These are phyloP conservation scores for Isurus oxyrinchus DNA, from an alignment of 2,113 vertebrate genomes.

Conservation along the genomic window DNA sequence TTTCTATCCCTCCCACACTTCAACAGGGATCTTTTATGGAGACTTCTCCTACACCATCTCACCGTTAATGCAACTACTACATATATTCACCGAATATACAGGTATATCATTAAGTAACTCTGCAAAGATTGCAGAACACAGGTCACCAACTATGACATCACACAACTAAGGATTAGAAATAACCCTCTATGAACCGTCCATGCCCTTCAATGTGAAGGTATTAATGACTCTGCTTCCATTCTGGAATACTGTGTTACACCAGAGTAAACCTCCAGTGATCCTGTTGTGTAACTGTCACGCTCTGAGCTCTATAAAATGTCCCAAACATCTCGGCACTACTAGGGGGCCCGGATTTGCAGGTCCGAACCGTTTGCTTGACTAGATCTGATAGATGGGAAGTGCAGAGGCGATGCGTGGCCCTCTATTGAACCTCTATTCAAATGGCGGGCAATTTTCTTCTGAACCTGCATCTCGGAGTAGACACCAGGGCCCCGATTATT, in stretches of 20 bases:
- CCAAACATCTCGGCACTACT: background rate
- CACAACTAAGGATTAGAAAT: background rate
- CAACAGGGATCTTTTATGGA: background rate
- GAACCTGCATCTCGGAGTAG: background rate
- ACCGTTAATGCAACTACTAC: background rate
- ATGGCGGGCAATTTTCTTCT: background rate
- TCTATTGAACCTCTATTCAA: background rate
- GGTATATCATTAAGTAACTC: background rate
- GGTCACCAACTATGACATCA: background rate
- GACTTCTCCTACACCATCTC: background rate
- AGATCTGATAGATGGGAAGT: background rate
- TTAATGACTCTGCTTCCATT: background rate
- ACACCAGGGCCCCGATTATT: background rate
- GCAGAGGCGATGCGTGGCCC: background rate
- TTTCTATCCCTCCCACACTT: background rate
- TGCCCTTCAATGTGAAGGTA: background rate
- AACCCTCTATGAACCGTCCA: background rate
- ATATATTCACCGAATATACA: background rate
- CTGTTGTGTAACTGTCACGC: background rate
- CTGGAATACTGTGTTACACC: background rate
- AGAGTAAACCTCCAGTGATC: background rate
- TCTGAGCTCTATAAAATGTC: background rate
- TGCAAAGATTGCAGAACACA: background rate
- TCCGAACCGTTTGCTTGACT: background rate
- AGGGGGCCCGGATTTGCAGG: background rate